Conservation (phyloP, 2,113 vertebrate species). For the Anas platyrhynchos region DNA sequence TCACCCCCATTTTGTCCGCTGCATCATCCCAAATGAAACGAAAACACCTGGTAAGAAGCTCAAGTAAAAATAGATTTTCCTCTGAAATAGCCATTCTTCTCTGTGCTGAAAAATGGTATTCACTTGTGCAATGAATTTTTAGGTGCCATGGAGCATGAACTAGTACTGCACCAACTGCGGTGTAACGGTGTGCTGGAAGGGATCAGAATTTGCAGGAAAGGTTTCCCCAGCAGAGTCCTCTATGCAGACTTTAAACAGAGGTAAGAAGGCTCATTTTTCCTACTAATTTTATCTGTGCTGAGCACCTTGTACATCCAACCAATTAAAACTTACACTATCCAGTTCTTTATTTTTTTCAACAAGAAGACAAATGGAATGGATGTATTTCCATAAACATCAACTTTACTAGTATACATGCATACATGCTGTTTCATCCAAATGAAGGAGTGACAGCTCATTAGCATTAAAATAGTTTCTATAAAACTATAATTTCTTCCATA, state of each 20-base stretch:
- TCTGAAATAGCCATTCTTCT: neutral
- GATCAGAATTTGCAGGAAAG: slow-evolving; percentile 50
- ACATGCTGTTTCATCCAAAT: neutral
- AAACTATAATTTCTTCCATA: slow-evolving; percentile 38
- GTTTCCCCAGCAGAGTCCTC: slow-evolving; percentile 39
- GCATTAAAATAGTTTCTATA: neutral
- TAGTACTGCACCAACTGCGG: slow-evolving; percentile 50
- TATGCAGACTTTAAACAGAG: slow-evolving; percentile 88
- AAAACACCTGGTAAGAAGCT: slow-evolving; percentile 47
- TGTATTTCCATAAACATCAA: neutral
- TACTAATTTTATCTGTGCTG: neutral
- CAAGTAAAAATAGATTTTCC: neutral
- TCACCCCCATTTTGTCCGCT: slow-evolving; percentile 43
- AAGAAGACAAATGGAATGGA: neutral
- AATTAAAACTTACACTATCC: neutral
- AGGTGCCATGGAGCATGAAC: slow-evolving; percentile 71
- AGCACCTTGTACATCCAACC: neutral
- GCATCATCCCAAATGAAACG: slow-evolving; percentile 50
- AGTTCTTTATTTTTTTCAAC: neutral
- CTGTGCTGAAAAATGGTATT: neutral
- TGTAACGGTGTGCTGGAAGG: slow-evolving; percentile 41
- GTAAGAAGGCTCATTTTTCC: slow-evolving; percentile 50
- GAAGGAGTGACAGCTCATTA: neutral
- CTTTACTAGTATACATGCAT: neutral
- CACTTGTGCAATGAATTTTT: neutral